Percentiles rank a stretch among this genome's conserved stretches.
phyloP scores from a whole-genome alignment of 2,888 invertebrate species.

The Mesorhabditis spiculigera region DNA sequence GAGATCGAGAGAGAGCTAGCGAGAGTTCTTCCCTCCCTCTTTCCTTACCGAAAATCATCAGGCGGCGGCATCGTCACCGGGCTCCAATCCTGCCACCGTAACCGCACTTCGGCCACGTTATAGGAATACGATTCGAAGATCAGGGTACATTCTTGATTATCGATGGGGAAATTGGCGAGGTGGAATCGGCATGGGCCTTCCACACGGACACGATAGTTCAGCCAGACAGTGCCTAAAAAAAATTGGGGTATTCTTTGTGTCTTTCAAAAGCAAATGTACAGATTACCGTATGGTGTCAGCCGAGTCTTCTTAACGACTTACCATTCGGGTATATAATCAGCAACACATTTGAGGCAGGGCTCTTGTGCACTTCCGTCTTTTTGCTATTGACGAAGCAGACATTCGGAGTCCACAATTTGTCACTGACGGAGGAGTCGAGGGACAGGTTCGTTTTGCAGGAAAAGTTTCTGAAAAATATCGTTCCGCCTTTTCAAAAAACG shows the following conservation, averaged over 20 bases:
- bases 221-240: conserved; percentile 53
- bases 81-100: conserved; percentile 53
- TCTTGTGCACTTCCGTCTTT: conserved; percentile 52
- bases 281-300: neutral
- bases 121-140: conserved; percentile 57
- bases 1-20: too few species aligned
- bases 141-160: conserved; percentile 51
- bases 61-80: conserved; percentile 54
- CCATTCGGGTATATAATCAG: conserved; percentile 57
- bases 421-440: conserved; percentile 53
- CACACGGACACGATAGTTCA: conserved; percentile 57
- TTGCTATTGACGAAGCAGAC: conserved; percentile 57
- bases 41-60: conserved; percentile 31
- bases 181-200: conserved; percentile 53
- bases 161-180: conserved; percentile 51
- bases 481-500: neutral
- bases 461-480: conserved; percentile 34
- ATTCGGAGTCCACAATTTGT: conserved; percentile 55
- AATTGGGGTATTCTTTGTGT: neutral
- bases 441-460: conserved; percentile 56
- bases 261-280: neutral
- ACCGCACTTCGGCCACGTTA: conserved; percentile 50
- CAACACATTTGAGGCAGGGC: conserved; percentile 52
- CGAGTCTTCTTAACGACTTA: conserved; percentile 12
- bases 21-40: too few species aligned